Base-by-base conservation (phyloP, 2,797 vertebrate genomes). In the Premnoplex brunnescens region DNA sequence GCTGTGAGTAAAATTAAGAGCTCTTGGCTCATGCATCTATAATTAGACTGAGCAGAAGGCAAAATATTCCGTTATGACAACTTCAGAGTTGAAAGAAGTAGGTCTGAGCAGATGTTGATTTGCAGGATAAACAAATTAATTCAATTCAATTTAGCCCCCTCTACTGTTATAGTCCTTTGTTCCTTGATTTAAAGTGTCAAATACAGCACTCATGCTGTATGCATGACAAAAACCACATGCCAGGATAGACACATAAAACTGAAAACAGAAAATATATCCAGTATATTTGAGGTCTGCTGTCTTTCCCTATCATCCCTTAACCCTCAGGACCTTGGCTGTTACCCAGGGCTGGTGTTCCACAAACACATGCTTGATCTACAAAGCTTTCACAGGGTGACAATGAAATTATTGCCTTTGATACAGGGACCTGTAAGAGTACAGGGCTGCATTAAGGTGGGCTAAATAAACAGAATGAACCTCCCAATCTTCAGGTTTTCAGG, bases 111-210 rank as follows among this genome's bases (percentile, higher is more conserved):
- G 94, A 94, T 93, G 91, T 68, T 88, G 92, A 93, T 92, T 91
- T 93, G 78, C 73, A 93, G 94, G 85, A 95, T 94, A 95, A 95
- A 95, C 88, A 94, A 92, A 91, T 86, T 64, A 92, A 93, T 83
- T 91, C n/a, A 60, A 51, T 89, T 88, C 48, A 78, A 13, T 85
- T 91, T 91, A 81, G 78, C 44, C 69, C 30, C 32, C 63, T 92
- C 78, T 75, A 68, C 79, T 39, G 79, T 69, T 91, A 77, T 28
- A 66, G 68, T 75, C 79, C 88, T 93, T 93, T 94, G 71, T 85
- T 93, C 67, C 87, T 93, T 0, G 26, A 88, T 91, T 93, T 80
- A 32, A 60, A 76, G 81, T 68, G 59, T 87, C 95, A 91, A 89
- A 93, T n/a, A 39, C 59, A 84, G 81, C 2, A 1, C 51, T 89